Evolutionary conservation across 2,113 vertebrate species (phyloP).

Genomic region (Crotalus helleri): DNA sequence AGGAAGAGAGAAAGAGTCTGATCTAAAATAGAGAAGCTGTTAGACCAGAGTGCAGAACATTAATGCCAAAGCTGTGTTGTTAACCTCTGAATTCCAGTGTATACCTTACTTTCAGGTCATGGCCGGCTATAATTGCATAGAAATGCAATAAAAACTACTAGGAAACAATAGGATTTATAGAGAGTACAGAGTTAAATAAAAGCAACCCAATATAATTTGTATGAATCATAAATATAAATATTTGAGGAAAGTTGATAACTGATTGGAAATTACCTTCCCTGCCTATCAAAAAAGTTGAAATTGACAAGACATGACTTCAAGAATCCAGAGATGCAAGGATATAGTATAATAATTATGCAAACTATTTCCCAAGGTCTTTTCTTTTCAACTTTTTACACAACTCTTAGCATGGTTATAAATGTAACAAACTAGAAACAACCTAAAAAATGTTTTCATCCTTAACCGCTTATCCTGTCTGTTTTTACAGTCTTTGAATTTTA

Average conservation of each 20-base stretch:
- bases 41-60: not conserved
- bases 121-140: not conserved
- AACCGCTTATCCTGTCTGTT: not conserved
- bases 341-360: not conserved
- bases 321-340: not conserved
- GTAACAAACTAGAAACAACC: not conserved
- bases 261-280: not conserved
- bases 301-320: not conserved
- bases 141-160: not conserved
- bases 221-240: not conserved
- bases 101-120: not conserved
- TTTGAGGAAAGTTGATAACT: not conserved
- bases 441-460: not conserved
- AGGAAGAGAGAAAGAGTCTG: not conserved
- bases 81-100: not conserved
- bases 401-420: not conserved
- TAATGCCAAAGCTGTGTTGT: not conserved
- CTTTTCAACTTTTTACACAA: not conserved
- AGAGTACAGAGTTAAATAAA: not conserved
- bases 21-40: not conserved
- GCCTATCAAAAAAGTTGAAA: not conserved
- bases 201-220: not conserved
- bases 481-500: not conserved
- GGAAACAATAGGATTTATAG: not conserved
- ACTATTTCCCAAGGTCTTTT: not conserved